phyloP scores from a whole-genome alignment of 64 coral and sea anemone species.

The Stichodactyla helianthus region DNA sequence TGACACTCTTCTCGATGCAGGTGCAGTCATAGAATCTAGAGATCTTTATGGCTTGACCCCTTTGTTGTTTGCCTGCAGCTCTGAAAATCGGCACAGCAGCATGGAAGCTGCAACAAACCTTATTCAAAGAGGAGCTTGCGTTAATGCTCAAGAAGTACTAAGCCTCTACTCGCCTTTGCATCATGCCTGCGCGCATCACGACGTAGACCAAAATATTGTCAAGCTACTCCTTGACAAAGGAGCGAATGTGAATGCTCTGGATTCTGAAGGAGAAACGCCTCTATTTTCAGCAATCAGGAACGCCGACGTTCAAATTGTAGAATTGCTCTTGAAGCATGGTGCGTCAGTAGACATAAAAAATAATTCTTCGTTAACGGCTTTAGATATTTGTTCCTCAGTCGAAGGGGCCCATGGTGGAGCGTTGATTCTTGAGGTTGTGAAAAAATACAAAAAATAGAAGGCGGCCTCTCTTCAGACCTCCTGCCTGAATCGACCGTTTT shows the following conservation, averaged over 20 bases:
- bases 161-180: constrained; percentile 59
- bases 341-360: constrained; percentile 54
- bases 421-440: neutral
- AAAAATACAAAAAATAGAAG: neutral
- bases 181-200: constrained; percentile 42
- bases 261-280: constrained; percentile 63
- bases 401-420: neutral
- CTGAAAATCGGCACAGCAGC: constrained; percentile 34
- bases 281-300: constrained; percentile 66
- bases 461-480: too few relatives aligned
- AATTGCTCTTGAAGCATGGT: constrained; percentile 49
- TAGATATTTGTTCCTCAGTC: constrained; percentile 13
- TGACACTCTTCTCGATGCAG: constrained; percentile 33
- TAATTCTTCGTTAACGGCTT: constrained; percentile 51
- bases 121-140: constrained; percentile 49
- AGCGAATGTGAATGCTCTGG: constrained; percentile 54
- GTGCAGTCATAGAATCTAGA: constrained; percentile 55
- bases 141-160: constrained; percentile 45
- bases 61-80: constrained; percentile 54
- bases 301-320: constrained; percentile 61
- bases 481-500: too few relatives aligned
- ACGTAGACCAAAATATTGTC: constrained; percentile 51
- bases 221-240: constrained; percentile 56
- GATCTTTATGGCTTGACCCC: constrained; percentile 66
- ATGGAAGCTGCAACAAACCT: constrained; percentile 33